A percentile compares a stretch with the other conserved stretches of the same genome.
Conservation (phyloP, 2,888 invertebrate genomes). For the Dastarcus helophoroides region DNA sequence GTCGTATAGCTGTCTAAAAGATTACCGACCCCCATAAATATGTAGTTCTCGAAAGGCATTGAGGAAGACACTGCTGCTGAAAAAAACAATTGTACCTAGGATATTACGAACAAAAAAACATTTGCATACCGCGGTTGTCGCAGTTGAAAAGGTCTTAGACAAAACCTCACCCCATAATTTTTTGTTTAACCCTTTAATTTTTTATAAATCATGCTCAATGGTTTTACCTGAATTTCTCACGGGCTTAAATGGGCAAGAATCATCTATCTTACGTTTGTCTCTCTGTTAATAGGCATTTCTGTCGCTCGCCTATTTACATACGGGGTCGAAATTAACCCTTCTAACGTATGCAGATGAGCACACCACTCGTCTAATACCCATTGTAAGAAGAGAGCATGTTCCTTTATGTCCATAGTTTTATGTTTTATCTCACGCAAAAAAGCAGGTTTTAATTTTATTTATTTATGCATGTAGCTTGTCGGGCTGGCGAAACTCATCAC, state of each 20-base stretch:
- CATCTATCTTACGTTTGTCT: conserved; percentile 26
- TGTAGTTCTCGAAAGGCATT: no score
- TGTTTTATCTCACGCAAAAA: conserved; percentile 21
- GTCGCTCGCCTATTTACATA: conserved; percentile 21
- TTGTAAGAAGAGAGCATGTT: no score
- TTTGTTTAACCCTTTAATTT: conserved; percentile 3
- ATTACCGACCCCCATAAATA: no score
- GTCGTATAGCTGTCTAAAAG: no score
- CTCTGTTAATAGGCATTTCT: conserved; percentile 25
- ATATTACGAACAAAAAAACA: neutral
- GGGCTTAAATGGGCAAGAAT: conserved; percentile 18
- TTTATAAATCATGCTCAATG: neutral
- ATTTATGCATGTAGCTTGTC: conserved; percentile 17
- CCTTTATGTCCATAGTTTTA: conserved; percentile 16
- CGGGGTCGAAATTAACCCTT: no score
- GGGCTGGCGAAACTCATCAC: no score
- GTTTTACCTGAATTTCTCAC: no score
- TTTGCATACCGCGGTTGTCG: conserved; percentile 1
- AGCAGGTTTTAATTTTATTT: conserved; percentile 21
- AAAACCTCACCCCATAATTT: conserved; percentile 5
- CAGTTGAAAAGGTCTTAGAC: neutral
- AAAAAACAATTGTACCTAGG: conserved; percentile 1
- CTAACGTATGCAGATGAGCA: no score
- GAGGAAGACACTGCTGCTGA: neutral
- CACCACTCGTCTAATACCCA: no score